Percentiles rank a stretch among this genome's conserved stretches.
Conservation (phyloP, 2,113 vertebrate genomes). For the Cebus imitator region DNA sequence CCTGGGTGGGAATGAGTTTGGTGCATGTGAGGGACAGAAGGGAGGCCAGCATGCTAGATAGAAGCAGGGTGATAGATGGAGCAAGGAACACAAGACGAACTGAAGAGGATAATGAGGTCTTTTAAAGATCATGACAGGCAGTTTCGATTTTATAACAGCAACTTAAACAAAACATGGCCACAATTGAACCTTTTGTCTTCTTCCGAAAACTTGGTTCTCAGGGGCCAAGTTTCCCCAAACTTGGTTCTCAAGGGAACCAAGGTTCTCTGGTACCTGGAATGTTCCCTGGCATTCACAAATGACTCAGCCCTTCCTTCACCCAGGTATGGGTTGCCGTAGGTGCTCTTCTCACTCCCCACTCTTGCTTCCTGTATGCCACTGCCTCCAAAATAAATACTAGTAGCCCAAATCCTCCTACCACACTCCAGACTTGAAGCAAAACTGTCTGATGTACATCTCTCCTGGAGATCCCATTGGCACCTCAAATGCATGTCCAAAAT, state of each 20-base stretch:
- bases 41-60: not conserved
- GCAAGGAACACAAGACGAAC: fast-evolving
- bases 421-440: not conserved
- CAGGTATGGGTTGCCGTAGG: not conserved
- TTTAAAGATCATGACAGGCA: not conserved
- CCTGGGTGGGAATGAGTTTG: not conserved
- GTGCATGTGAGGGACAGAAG: not conserved
- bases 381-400: not conserved
- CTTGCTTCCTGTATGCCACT: too few species aligned
- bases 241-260: not conserved
- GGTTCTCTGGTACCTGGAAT: not conserved
- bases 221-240: not conserved
- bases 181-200: not conserved
- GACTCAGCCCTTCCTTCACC: not conserved
- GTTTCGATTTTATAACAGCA: not conserved
- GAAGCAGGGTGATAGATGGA: too few species aligned
- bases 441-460: not conserved
- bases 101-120: not conserved
- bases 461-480: not conserved
- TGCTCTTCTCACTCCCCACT: not conserved
- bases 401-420: not conserved
- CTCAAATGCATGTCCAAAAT: not conserved
- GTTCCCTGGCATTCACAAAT: not conserved
- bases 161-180: not conserved
- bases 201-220: not conserved